Evolutionary conservation across 2,797 vertebrate genomes (phyloP).

Genomic region (Pachyuromys duprasi): DNA sequence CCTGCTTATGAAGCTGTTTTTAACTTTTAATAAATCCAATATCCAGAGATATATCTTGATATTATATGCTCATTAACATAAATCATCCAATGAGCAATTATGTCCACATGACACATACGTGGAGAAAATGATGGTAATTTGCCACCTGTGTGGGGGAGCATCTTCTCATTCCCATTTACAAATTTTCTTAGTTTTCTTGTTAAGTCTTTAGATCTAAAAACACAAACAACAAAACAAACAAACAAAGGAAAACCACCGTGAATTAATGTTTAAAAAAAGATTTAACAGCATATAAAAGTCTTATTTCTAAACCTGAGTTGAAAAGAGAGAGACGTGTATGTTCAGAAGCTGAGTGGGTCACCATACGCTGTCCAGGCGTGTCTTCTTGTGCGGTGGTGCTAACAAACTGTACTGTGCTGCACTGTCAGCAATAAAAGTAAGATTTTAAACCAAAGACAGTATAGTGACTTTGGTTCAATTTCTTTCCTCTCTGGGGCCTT

Average conservation of each 20-base stretch:
- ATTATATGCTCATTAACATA: conserved; percentile 66
- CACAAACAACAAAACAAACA: background rate
- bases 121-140: conserved; percentile 70
- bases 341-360: conserved; percentile 32
- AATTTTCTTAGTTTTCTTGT: conserved; percentile 64
- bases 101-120: conserved; percentile 65
- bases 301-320: background rate
- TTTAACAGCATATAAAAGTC: conserved; percentile 40
- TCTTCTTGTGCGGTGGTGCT: conserved; percentile 22
- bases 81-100: conserved; percentile 66
- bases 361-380: conserved; percentile 34
- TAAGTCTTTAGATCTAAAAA: conserved; percentile 64
- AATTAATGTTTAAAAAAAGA: conserved; percentile 43
- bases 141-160: conserved; percentile 52
- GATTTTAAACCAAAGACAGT: conserved; percentile 55
- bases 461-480: conserved; percentile 70
- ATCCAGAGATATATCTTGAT: conserved; percentile 57
- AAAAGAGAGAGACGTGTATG: conserved; percentile 37
- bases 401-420: conserved; percentile 58
- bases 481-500: conserved; percentile 57
- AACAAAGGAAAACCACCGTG: background rate
- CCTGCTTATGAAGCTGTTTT: conserved; percentile 55
- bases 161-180: conserved; percentile 54
- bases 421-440: conserved; percentile 54
- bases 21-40: conserved; percentile 62